A percentile compares a stretch with the other conserved stretches of the same genome.
Evolutionary conservation across 2,888 invertebrate genomes (phyloP).

Genomic region (Mechanitis messenoides): DNA sequence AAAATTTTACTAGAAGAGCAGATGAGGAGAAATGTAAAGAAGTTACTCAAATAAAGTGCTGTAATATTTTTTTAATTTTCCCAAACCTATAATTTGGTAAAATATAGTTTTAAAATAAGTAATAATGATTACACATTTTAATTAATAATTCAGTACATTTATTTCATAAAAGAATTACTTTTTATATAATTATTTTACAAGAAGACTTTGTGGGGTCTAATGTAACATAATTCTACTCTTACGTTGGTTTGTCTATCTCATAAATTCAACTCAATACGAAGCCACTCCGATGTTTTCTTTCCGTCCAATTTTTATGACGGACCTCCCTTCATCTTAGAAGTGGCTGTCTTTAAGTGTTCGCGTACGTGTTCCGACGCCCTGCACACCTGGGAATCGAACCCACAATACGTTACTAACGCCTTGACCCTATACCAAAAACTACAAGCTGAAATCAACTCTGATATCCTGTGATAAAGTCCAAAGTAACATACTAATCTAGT

Average conservation of each 20-base stretch:
- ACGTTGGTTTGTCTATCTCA: constrained; percentile 16
- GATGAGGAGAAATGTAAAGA: too few relatives aligned
- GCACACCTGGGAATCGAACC: constrained; percentile 76
- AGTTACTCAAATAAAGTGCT: too few relatives aligned
- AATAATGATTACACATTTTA: too few relatives aligned
- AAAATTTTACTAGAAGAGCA: too few relatives aligned
- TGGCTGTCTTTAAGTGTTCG: constrained; percentile 70
- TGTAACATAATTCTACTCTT: constrained; percentile 18
- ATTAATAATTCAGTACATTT: too few relatives aligned
- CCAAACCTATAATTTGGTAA: too few relatives aligned
- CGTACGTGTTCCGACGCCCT: constrained; percentile 68
- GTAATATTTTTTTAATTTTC: too few relatives aligned
- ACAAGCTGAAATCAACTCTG: constrained; percentile 38
- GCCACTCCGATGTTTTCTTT: constrained; percentile 43
- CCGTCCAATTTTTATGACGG: constrained; percentile 74
- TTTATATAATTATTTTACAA: neutral
- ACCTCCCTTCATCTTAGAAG: constrained; percentile 72
- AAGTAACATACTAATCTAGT: constrained; percentile 24
- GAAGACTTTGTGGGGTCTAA: neutral
- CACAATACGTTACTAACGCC: constrained; percentile 67
- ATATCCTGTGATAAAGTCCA: constrained; percentile 28
- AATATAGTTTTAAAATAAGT: too few relatives aligned
- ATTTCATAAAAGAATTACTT: too few relatives aligned
- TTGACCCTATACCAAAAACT: constrained; percentile 51
- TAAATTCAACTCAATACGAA: constrained; percentile 28